These are phyloP conservation scores for Apomyelois bistriatella DNA, from an alignment of 2,888 invertebrate genomes.

Conservation along the genomic window DNA sequence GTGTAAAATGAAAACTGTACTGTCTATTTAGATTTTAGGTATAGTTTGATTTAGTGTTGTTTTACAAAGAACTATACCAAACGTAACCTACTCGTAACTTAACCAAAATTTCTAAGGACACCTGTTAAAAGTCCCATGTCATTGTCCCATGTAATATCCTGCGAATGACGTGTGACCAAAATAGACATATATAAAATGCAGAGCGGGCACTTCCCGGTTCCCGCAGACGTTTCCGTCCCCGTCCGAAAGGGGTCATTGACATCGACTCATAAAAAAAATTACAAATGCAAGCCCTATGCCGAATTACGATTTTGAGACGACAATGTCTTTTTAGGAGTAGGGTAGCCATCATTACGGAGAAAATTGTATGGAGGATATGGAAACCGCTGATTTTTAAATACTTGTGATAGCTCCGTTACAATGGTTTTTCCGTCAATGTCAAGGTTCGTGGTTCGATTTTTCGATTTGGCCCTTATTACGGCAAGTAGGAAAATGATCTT, in stretches of 20 bases:
- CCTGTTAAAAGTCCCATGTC: constrained; percentile 22
- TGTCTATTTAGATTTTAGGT: no score
- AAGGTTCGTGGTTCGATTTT: no score
- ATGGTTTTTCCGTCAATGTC: no score
- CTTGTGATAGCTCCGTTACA: no score
- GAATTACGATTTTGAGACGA: constrained; percentile 59
- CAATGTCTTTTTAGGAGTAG: constrained; percentile 30
- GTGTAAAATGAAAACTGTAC: no score
- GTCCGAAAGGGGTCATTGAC: constrained; percentile 53
- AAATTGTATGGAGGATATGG: neutral
- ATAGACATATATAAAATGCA: constrained; percentile 67
- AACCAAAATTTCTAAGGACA: neutral
- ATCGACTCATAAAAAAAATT: constrained; percentile 38
- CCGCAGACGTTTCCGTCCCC: constrained; percentile 61
- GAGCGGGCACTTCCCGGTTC: constrained; percentile 55
- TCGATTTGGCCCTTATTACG: no score
- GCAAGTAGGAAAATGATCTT: no score
- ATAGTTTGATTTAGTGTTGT: no score
- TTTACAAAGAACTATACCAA: no score
- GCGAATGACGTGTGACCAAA: constrained; percentile 59
- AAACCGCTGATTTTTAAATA: no score
- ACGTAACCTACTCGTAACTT: no score
- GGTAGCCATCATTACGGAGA: constrained; percentile 25
- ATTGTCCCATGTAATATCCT: constrained; percentile 58
- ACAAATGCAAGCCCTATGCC: constrained; percentile 51